Conservation (phyloP, 2,113 vertebrate genomes). For the Tachuris rubrigastra region DNA sequence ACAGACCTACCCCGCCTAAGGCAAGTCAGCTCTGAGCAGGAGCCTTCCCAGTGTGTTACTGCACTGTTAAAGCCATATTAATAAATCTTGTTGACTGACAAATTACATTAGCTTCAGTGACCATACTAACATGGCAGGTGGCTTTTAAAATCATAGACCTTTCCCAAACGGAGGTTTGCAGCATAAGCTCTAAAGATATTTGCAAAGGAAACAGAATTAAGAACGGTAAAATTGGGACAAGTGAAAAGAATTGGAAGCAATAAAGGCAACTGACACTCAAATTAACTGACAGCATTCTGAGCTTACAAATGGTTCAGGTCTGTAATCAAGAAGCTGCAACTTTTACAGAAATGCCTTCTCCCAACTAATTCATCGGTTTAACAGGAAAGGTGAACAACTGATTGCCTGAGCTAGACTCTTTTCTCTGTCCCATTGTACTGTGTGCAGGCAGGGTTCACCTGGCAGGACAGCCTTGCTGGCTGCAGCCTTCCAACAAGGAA, state of each 20-base stretch:
- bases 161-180: neutral
- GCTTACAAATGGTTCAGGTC: neutral
- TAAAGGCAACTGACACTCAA: neutral
- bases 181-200: neutral
- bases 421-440: neutral
- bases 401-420: rapidly evolving
- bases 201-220: neutral
- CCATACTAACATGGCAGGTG: neutral
- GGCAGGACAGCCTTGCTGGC: neutral
- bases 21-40: neutral
- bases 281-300: neutral
- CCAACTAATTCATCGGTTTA: neutral
- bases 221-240: neutral
- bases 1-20: neutral
- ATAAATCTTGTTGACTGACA: neutral
- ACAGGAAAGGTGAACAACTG: neutral
- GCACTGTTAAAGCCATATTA: neutral
- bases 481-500: neutral
- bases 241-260: neutral
- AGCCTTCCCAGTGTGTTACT: neutral
- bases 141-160: neutral
- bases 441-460: rapidly evolving
- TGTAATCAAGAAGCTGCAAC: neutral
- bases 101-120: neutral
- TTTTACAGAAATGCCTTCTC: neutral